Evolutionary conservation across 1,140 invertebrate genomes (phyloP).

Genomic region (Maniola jurtina): DNA sequence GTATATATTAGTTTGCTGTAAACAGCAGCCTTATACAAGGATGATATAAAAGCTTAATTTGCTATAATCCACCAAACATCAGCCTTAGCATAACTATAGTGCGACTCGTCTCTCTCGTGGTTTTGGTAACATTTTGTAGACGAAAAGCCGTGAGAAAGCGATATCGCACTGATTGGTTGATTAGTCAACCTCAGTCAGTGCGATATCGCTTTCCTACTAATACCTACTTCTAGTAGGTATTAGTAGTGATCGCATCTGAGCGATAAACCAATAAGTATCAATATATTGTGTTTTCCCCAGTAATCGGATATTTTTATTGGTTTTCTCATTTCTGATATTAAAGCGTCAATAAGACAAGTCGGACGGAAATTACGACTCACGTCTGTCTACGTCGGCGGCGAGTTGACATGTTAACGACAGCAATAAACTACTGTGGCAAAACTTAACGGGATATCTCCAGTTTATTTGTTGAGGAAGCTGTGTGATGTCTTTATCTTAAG

Average conservation of each 20-base stretch:
- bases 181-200: too few relatives aligned
- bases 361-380: slow-evolving; percentile 7
- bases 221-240: too few relatives aligned
- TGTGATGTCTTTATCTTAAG: not conserved
- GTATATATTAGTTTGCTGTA: too few relatives aligned
- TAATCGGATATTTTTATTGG: slow-evolving; percentile 8
- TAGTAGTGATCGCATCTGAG: not conserved
- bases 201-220: too few relatives aligned
- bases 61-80: too few relatives aligned
- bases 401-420: slow-evolving; percentile 2
- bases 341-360: not conserved
- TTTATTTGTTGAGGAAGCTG: not conserved
- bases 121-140: too few relatives aligned
- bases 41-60: too few relatives aligned
- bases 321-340: slow-evolving; percentile 2
- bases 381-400: slow-evolving; percentile 6
- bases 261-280: not conserved
- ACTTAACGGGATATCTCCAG: not conserved
- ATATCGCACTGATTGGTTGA: too few relatives aligned
- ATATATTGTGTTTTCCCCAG: not conserved
- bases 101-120: too few relatives aligned
- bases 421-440: slow-evolving; percentile 2
- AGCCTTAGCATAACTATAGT: too few relatives aligned
- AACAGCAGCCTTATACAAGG: too few relatives aligned
- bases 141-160: too few relatives aligned